phyloP scores from a whole-genome alignment of 1,140 invertebrate genomes.

The Drosophila miranda region DNA sequence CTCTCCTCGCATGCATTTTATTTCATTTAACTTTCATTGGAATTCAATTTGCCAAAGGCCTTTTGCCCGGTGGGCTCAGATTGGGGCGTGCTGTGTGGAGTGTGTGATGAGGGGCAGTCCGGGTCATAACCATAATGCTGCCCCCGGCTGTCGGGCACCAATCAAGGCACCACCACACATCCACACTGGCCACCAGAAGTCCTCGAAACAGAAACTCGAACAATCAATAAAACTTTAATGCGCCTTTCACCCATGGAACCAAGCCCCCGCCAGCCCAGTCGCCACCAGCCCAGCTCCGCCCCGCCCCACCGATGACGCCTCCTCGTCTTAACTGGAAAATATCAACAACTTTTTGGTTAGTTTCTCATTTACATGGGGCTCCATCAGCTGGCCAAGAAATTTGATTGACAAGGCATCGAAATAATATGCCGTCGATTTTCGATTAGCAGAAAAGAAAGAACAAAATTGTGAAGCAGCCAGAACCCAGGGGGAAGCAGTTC shows the following conservation, averaged over 20 bases:
- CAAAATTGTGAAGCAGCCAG: conserved; percentile 11
- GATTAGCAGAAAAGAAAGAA: conserved; percentile 58
- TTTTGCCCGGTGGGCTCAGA: not conserved
- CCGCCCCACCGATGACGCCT: not conserved
- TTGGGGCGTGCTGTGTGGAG: no score
- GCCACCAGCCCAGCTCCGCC: not conserved
- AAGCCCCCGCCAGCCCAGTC: conserved; percentile 2
- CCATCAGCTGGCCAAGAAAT: conserved; percentile 12
- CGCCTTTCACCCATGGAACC: conserved; percentile 61
- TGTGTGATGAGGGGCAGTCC: conserved; percentile 23
- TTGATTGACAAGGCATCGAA: conserved; percentile 78
- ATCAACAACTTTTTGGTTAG: conserved; percentile 75
- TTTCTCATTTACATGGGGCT: conserved; percentile 56
- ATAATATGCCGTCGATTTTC: conserved; percentile 75
- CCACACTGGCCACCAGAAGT: conserved; percentile 20
- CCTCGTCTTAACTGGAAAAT: conserved; percentile 68
- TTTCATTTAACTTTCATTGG: conserved; percentile 48
- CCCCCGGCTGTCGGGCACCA: conserved; percentile 36
- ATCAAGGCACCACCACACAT: conserved; percentile 16
- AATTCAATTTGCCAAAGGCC: conserved; percentile 49
- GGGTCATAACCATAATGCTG: conserved; percentile 53
- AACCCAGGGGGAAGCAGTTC: conserved; percentile 34
- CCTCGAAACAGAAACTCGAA: conserved; percentile 32
- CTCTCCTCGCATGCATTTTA: conserved; percentile 26
- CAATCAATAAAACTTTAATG: conserved; percentile 73